These are phyloP conservation scores for Emberiza fucata DNA, from an alignment of 2,113 vertebrate species.

Conservation along the genomic window DNA sequence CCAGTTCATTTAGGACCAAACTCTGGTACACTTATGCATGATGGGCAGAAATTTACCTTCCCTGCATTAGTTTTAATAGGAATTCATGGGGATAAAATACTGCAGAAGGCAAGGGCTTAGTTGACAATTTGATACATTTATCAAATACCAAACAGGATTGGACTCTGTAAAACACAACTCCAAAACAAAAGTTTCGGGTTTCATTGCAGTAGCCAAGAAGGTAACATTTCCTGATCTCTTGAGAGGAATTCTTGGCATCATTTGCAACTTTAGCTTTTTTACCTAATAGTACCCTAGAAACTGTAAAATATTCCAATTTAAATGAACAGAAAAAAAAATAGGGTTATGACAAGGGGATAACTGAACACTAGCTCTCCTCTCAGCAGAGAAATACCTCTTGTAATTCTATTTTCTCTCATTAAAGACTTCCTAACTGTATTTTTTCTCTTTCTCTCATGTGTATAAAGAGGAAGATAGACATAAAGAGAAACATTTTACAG, in stretches of 20 bases:
- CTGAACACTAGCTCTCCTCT: neutral
- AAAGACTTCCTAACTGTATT: neutral
- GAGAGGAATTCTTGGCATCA: neutral
- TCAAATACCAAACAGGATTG: neutral
- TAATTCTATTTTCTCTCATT: neutral
- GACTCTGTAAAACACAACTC: neutral
- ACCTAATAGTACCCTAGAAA: constrained; percentile 16
- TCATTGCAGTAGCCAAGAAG: constrained; percentile 22
- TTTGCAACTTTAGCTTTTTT: neutral
- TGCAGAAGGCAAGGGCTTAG: neutral
- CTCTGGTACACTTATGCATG: neutral
- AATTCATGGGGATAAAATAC: neutral
- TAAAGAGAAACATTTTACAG: constrained; percentile 14
- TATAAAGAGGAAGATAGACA: constrained; percentile 11
- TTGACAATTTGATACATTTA: neutral
- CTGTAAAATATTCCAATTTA: neutral
- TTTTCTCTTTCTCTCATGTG: constrained; percentile 3
- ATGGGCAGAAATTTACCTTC: neutral
- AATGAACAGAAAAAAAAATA: neutral
- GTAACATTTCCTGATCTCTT: constrained; percentile 17
- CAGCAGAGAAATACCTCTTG: neutral
- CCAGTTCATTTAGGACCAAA: neutral
- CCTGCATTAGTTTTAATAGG: neutral
- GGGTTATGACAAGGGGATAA: neutral
- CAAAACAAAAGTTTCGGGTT: constrained; percentile 32